A percentile compares a stretch with the other conserved stretches of the same genome.
Evolutionary conservation across 2,888 invertebrate species (phyloP).

Genomic region (Thecocarcelia acutangulata): DNA sequence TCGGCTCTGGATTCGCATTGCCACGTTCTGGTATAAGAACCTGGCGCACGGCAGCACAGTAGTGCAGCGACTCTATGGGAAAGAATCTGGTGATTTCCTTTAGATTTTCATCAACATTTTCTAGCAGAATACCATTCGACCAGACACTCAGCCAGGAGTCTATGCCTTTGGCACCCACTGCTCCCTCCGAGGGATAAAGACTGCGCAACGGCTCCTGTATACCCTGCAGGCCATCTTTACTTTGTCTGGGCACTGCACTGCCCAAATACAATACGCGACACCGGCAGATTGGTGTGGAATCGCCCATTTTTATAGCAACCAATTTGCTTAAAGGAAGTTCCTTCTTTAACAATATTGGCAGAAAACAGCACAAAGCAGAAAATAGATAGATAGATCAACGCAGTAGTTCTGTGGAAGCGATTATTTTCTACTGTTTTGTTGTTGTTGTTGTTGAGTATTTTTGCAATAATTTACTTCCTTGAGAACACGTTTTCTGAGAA

Average conservation of each 20-base stretch:
- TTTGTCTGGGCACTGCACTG: constrained; percentile 97
- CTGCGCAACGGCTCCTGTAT: constrained; percentile 98
- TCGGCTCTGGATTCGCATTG: constrained; percentile 86
- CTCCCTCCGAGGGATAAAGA: constrained; percentile 96
- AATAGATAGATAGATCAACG: background rate
- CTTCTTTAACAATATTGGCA: background rate
- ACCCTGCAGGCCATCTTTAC: constrained; percentile 98
- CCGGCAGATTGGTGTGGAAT: constrained; percentile 96
- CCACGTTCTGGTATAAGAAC: constrained; percentile 87
- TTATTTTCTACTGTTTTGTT: background rate
- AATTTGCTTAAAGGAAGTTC: constrained; percentile 27
- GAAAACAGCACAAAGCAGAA: background rate
- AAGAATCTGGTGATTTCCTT: constrained; percentile 97
- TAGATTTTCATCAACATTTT: constrained; percentile 97
- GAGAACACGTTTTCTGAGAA: constrained; percentile 65
- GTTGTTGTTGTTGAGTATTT: background rate
- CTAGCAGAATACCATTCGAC: constrained; percentile 96
- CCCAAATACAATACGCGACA: constrained; percentile 98
- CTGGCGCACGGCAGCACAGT: constrained; percentile 96
- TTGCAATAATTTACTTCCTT: constrained; percentile 65
- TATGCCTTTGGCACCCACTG: constrained; percentile 92
- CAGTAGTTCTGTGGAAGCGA: constrained; percentile 8
- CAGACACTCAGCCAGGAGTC: constrained; percentile 98
- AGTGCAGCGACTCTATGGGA: constrained; percentile 96
- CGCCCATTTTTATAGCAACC: constrained; percentile 82